Evolutionary conservation across 2,797 vertebrate species (phyloP).

Genomic region (Sebastes kiyomatsui): DNA sequence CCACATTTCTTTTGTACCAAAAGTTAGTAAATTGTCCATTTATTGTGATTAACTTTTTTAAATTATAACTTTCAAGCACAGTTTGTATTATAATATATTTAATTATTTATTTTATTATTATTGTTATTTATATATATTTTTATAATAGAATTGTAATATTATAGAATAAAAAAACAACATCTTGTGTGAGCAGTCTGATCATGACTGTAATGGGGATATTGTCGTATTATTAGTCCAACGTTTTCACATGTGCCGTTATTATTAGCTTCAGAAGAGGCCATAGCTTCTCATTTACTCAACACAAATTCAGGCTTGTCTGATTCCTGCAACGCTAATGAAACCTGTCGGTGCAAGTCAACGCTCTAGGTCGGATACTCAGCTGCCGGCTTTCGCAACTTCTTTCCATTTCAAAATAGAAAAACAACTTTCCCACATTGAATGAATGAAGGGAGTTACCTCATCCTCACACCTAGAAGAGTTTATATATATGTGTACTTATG

Average conservation of each 20-base stretch:
- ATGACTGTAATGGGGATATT: background rate
- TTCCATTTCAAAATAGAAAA: background rate
- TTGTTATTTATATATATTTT: too few relatives aligned
- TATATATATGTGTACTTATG: too few relatives aligned
- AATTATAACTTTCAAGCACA: background rate
- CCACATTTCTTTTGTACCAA: background rate
- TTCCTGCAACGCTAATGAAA: conserved; percentile 1
- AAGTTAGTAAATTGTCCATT: background rate
- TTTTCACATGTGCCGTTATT: background rate
- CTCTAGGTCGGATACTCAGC: background rate
- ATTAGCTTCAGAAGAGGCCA: background rate
- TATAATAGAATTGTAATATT: too few relatives aligned
- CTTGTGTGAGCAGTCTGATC: background rate
- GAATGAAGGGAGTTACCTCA: background rate
- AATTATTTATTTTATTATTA: too few relatives aligned
- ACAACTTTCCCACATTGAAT: background rate
- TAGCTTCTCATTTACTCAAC: background rate
- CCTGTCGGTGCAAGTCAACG: conserved; percentile 6
- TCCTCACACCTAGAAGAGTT: background rate
- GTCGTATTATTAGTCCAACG: background rate
- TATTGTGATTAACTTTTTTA: background rate
- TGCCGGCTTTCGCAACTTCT: background rate
- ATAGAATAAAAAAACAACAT: background rate
- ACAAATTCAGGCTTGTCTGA: background rate
- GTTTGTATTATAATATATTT: too few relatives aligned